Evolutionary conservation across 1,140 invertebrate species (phyloP).

Genomic region (Diplogasteroides magnus): DNA sequence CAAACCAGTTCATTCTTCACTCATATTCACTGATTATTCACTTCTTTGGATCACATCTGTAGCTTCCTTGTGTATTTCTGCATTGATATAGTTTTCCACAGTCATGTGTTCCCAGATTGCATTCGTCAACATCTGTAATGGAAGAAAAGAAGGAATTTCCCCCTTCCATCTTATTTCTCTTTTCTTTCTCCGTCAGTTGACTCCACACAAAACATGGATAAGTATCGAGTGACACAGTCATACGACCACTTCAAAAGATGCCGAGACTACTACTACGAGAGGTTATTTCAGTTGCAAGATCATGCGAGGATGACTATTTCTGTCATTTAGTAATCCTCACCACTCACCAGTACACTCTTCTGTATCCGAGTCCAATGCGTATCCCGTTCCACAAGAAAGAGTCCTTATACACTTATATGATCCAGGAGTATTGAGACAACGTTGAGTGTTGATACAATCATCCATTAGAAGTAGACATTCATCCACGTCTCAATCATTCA

Average conservation of each 20-base stretch:
- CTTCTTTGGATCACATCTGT: slow-evolving; percentile 66
- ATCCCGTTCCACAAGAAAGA: slow-evolving; percentile 87
- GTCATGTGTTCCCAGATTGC: slow-evolving; percentile 71
- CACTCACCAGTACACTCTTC: slow-evolving; percentile 75
- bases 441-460: slow-evolving; percentile 51
- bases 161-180: too few relatives aligned
- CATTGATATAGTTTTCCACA: slow-evolving; percentile 76
- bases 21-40: slow-evolving; percentile 35
- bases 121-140: slow-evolving; percentile 84
- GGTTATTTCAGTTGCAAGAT: too few relatives aligned
- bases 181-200: too few relatives aligned
- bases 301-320: too few relatives aligned
- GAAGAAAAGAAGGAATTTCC: too few relatives aligned
- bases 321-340: too few relatives aligned
- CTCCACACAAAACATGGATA: too few relatives aligned
- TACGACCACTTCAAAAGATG: too few relatives aligned
- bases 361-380: slow-evolving; percentile 79
- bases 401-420: slow-evolving; percentile 68
- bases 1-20: slow-evolving; percentile 62
- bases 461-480: slow-evolving; percentile 50
- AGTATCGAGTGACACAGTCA: too few relatives aligned
- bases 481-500: slow-evolving; percentile 43
- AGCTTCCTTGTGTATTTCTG: slow-evolving; percentile 76
- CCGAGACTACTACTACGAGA: too few relatives aligned
- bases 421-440: slow-evolving; percentile 53